phyloP scores from a whole-genome alignment of 1,140 invertebrate genomes.

The Varroa destructor region DNA sequence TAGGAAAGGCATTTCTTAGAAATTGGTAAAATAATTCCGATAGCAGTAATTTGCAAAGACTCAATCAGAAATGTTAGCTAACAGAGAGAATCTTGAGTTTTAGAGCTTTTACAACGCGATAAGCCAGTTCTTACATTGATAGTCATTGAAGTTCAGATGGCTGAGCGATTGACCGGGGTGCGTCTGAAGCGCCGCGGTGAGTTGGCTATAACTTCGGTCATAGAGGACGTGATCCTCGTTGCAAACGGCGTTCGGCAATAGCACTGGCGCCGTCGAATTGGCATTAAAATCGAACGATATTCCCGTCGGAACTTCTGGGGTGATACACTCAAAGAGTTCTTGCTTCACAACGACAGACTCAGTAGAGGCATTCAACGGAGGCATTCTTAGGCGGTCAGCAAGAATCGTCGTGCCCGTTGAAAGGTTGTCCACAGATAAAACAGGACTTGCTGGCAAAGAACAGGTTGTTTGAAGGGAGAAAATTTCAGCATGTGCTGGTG shows the following conservation, averaged over 20 bases:
- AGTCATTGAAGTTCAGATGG: conserved; percentile 10
- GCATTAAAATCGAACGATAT: conserved; percentile 19
- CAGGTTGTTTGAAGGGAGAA: too few species aligned
- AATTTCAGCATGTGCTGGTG: too few species aligned
- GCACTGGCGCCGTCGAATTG: background rate
- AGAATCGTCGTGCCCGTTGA: background rate
- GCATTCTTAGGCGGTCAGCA: conserved; percentile 15
- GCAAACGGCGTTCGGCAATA: too few species aligned
- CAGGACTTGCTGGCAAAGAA: too few species aligned
- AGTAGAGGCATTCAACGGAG: background rate
- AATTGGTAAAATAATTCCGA: too few species aligned
- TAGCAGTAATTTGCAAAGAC: too few species aligned
- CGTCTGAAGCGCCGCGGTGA: conserved; percentile 8
- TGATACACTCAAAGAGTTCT: background rate
- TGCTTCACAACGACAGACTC: background rate
- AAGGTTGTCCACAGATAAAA: too few species aligned
- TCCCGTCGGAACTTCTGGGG: conserved; percentile 6
- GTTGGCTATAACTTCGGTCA: background rate
- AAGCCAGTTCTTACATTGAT: conserved; percentile 9
- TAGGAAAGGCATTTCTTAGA: too few species aligned
- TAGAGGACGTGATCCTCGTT: background rate
- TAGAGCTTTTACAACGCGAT: too few species aligned
- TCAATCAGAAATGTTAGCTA: too few species aligned
- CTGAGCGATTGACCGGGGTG: background rate
- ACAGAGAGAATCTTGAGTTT: too few species aligned